These are phyloP conservation scores for Aproaerema taeniolella DNA, from an alignment of 2,888 invertebrate genomes.

Conservation along the genomic window DNA sequence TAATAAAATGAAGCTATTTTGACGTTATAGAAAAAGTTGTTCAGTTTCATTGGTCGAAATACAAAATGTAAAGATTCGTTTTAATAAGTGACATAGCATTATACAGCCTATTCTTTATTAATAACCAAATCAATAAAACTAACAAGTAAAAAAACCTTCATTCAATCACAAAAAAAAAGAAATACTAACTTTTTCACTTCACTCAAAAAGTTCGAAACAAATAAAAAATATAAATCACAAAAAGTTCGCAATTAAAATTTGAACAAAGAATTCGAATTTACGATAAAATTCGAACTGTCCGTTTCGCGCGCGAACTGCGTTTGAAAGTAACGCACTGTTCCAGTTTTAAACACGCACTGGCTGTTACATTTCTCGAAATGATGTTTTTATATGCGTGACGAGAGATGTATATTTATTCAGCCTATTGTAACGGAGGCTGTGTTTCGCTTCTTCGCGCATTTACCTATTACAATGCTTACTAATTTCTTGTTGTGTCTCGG, in stretches of 20 bases:
- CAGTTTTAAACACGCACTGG: conserved; percentile 47
- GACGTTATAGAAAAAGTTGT: too few relatives aligned
- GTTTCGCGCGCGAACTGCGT: conserved; percentile 31
- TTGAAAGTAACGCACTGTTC: conserved; percentile 35
- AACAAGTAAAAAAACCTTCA: background rate
- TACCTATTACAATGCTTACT: background rate
- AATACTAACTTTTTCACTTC: conserved; percentile 1
- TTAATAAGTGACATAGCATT: too few relatives aligned
- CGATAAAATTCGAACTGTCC: conserved; percentile 11
- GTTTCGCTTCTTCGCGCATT: background rate
- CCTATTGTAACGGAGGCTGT: conserved; percentile 30
- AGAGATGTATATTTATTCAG: conserved; percentile 37
- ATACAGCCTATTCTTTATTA: too few relatives aligned
- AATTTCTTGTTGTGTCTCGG: background rate
- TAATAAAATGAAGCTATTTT: too few relatives aligned
- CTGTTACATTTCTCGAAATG: conserved; percentile 43
- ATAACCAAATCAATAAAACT: too few relatives aligned
- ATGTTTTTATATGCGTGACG: conserved; percentile 52
- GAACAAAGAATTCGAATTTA: background rate
- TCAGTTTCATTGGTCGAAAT: too few relatives aligned
- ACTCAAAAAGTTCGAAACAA: too few relatives aligned
- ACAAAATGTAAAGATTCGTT: too few relatives aligned
- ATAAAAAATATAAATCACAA: conserved; percentile 1
- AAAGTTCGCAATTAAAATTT: too few relatives aligned
- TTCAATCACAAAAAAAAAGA: background rate